A percentile compares a stretch with the other conserved stretches of the same genome.
Evolutionary conservation across 2,797 vertebrate genomes (phyloP).

Genomic region (Enteromius anoplus): DNA sequence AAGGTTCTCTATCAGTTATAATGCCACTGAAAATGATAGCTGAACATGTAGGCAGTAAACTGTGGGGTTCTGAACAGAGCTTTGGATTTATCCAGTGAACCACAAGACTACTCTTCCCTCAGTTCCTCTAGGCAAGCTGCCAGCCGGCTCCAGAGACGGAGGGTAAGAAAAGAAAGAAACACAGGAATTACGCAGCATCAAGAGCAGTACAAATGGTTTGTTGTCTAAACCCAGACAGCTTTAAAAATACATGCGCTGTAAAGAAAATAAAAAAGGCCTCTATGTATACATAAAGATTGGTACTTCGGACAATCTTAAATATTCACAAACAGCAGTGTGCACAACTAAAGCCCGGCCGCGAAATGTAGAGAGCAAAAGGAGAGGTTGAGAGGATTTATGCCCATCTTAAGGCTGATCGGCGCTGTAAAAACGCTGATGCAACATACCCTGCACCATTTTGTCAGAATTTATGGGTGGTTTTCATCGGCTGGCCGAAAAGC

Average conservation of each 20-base stretch:
- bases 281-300: background rate
- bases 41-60: background rate
- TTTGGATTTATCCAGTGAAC: conserved; percentile 45
- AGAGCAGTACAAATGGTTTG: background rate
- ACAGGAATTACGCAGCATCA: background rate
- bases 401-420: conserved; percentile 58
- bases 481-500: conserved; percentile 55
- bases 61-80: conserved; percentile 5
- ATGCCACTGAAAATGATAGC: background rate
- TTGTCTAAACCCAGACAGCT: conserved; percentile 53
- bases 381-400: conserved; percentile 60
- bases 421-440: conserved; percentile 65
- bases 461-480: conserved; percentile 57
- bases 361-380: conserved; percentile 42
- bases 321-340: conserved; percentile 16
- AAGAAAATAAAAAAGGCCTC: background rate
- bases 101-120: conserved; percentile 51
- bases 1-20: background rate
- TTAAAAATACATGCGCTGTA: background rate
- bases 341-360: conserved; percentile 40
- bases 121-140: conserved; percentile 44
- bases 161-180: conserved; percentile 11
- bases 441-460: conserved; percentile 58
- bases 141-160: conserved; percentile 25
- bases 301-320: conserved; percentile 16